Evolutionary conservation across 2,113 vertebrate genomes (phyloP), one percentile per base, ranked within the genome.

Genomic region (Clarias magur): DNA sequence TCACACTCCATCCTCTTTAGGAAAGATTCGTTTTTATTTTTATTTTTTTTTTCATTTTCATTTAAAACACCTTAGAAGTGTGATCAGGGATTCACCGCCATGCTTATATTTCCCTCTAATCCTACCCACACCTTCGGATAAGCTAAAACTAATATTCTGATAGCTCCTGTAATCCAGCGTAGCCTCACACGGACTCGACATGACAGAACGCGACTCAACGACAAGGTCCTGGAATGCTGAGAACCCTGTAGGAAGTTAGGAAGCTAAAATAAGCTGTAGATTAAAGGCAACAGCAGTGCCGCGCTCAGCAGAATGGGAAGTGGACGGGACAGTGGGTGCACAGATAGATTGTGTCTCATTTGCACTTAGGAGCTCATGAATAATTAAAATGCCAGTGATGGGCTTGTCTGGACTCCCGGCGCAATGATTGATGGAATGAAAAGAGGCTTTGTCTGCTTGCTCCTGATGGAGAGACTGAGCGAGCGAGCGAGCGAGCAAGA

Each of bases 341-440:
- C 82, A 72, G 84, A 90, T 91, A 89, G 72, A 86, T 86, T 91
- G 75, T 63, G 82, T 91, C 88, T 89, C 86, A 86, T 89, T 86
- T 76, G 87, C 90, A 91, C 90, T 89, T 89, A 88, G 86, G 84
- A 80, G 78, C 78, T 84, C 90, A 89, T 91, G 90, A 91, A 91
- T 89, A 91, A 89, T 91, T 91, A 88, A 90, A 89, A 42, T 82
- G 84, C 70, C 82, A 90, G 88, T 87, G 86, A 90, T 90, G 89
- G 89, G 89, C 87, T 90, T 90, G 87, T 90, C 87, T 86, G 76
- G 76, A 88, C 87, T 88, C 82, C 84, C 42, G 63, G 86, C 73
- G 57, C 88, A 88, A 59, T 87, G 90, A 88, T 88, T 91, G 84
- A 88, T 88, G 88, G 88, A 85, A 88, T 84, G 84, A 90, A 88